Evolutionary conservation across 2,797 vertebrate genomes (phyloP).

Genomic region (Rhabdomys pumilio): DNA sequence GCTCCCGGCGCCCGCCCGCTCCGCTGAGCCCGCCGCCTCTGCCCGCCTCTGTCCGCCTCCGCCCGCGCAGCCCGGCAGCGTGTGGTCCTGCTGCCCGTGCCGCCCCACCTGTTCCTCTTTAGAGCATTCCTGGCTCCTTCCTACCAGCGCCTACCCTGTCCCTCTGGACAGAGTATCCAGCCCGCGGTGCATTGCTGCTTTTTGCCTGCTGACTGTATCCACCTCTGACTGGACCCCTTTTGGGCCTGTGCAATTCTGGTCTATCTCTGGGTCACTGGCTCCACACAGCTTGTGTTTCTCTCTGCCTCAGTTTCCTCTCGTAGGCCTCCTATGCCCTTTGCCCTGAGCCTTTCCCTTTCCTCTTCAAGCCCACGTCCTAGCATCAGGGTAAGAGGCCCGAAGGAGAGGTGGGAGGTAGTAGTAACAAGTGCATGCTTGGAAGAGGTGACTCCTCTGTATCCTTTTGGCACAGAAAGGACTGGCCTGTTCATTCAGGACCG

Average conservation of each 20-base stretch:
- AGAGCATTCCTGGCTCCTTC: slow-evolving; percentile 88
- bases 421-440: neutral
- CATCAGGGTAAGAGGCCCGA: neutral
- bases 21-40: slow-evolving; percentile 60
- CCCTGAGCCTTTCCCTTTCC: neutral
- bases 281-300: neutral
- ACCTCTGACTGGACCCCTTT: slow-evolving; percentile 55
- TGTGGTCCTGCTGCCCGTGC: neutral
- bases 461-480: neutral
- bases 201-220: neutral
- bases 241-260: slow-evolving; percentile 27
- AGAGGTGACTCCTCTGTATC: neutral
- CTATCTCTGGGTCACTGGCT: neutral
- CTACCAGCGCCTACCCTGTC: slow-evolving; percentile 19
- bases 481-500: accelerated
- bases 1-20: slow-evolving; percentile 79
- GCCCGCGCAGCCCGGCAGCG: slow-evolving; percentile 33
- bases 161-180: neutral
- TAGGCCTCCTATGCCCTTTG: neutral
- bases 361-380: neutral
- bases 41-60: neutral
- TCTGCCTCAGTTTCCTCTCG: slow-evolving; percentile 16
- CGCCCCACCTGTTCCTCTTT: neutral
- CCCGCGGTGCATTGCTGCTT: slow-evolving; percentile 67
- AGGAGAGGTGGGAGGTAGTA: neutral